These are phyloP conservation scores for Meiosimyza decipiens DNA, from an alignment of 2,888 invertebrate genomes.

Conservation along the genomic window DNA sequence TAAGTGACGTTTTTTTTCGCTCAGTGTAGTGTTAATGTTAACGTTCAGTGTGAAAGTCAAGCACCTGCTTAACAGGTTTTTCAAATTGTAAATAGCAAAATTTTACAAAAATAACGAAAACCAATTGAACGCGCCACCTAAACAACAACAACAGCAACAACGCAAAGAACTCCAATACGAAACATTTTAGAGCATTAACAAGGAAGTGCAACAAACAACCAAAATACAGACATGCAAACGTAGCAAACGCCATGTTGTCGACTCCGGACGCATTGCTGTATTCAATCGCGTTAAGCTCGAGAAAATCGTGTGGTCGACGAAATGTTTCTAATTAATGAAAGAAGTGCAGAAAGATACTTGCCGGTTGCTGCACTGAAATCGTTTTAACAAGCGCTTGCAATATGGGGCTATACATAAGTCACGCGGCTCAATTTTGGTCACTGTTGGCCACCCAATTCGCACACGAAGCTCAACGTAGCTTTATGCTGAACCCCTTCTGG, in stretches of 20 bases:
- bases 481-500: no score
- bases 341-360: background rate
- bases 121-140: conserved; percentile 20
- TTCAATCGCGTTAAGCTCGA: conserved; percentile 1
- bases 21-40: no score
- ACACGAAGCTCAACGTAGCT: no score
- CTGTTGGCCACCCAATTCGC: no score
- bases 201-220: background rate
- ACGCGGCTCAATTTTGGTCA: no score
- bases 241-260: background rate
- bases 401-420: no score
- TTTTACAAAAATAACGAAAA: conserved; percentile 31
- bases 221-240: no score
- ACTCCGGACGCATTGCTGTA: background rate
- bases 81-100: conserved; percentile 26
- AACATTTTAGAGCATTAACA: conserved; percentile 19
- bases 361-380: background rate
- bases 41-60: background rate
- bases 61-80: conserved; percentile 5
- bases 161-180: background rate
- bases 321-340: conserved; percentile 34
- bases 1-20: no score
- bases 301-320: conserved; percentile 25
- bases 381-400: background rate
- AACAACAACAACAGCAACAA: conserved; percentile 2